Percentiles rank a stretch among this genome's conserved stretches.
Conservation (phyloP, 1,140 invertebrate species). For the Drosophila nebulosa region DNA sequence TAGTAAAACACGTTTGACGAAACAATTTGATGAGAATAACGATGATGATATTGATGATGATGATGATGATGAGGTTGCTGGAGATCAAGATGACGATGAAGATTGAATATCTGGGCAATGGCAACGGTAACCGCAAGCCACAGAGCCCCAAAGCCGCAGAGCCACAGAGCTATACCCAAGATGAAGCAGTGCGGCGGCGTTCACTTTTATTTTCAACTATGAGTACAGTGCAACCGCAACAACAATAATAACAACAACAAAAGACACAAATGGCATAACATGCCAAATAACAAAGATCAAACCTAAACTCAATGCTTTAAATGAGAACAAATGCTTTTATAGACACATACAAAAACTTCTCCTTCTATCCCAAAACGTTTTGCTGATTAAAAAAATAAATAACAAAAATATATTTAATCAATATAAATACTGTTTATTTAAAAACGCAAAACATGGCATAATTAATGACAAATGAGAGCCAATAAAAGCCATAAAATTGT, state of each 20-base stretch:
- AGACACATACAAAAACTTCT: background rate
- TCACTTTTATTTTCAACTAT: constrained; percentile 54
- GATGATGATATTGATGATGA: background rate
- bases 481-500: background rate
- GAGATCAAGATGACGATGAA: constrained; percentile 27
- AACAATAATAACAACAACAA: constrained; percentile 2
- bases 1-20: constrained; percentile 56
- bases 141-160: background rate
- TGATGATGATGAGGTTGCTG: background rate
- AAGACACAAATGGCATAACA: constrained; percentile 34
- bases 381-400: background rate
- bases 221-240: constrained; percentile 25
- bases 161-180: background rate
- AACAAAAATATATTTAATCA: background rate
- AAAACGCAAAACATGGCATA: background rate
- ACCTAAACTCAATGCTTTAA: constrained; percentile 11
- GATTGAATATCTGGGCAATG: constrained; percentile 54
- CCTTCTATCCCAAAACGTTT: background rate
- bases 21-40: constrained; percentile 37
- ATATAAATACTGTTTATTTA: background rate
- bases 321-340: background rate
- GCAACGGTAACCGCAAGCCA: constrained; percentile 1
- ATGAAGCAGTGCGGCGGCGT: constrained; percentile 1
- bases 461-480: background rate
- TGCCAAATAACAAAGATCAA: constrained; percentile 55